Conservation (phyloP, 1,140 invertebrate species). For the Sarcophaga bullata region DNA sequence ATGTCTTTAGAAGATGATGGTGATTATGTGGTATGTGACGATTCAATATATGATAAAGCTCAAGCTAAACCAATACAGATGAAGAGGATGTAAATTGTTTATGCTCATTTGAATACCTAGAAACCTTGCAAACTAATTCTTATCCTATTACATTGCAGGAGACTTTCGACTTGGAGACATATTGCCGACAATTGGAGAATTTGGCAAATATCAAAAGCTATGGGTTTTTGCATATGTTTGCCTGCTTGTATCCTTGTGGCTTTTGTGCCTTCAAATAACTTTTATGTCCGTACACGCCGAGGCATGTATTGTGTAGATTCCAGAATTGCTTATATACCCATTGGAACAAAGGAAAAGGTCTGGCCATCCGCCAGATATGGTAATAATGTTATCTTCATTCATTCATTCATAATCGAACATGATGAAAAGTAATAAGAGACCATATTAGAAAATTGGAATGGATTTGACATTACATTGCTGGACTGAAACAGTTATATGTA, state of each 20-base stretch:
- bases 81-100: slow-evolving; percentile 22
- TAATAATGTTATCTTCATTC: slow-evolving; percentile 45
- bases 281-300: slow-evolving; percentile 82
- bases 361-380: slow-evolving; percentile 72
- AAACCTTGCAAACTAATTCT: not conserved
- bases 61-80: not conserved
- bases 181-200: slow-evolving; percentile 85
- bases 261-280: slow-evolving; percentile 92
- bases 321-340: slow-evolving; percentile 72
- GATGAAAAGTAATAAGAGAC: slow-evolving; percentile 38
- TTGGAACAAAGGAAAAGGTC: slow-evolving; percentile 72
- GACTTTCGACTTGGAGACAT: slow-evolving; percentile 84
- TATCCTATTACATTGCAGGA: slow-evolving; percentile 63
- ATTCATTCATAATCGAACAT: too few relatives aligned
- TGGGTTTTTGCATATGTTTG: slow-evolving; percentile 86
- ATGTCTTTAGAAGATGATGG: slow-evolving; percentile 19
- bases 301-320: slow-evolving; percentile 82
- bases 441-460: slow-evolving; percentile 35
- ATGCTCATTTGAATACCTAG: too few relatives aligned
- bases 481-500: not conserved
- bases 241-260: slow-evolving; percentile 89
- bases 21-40: slow-evolving; percentile 28
- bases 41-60: not conserved
- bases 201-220: slow-evolving; percentile 86
- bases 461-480: slow-evolving; percentile 22